Evolutionary conservation across 2,113 vertebrate genomes (phyloP), one percentile per base, ranked within the genome.

Genomic region (Alces alces): DNA sequence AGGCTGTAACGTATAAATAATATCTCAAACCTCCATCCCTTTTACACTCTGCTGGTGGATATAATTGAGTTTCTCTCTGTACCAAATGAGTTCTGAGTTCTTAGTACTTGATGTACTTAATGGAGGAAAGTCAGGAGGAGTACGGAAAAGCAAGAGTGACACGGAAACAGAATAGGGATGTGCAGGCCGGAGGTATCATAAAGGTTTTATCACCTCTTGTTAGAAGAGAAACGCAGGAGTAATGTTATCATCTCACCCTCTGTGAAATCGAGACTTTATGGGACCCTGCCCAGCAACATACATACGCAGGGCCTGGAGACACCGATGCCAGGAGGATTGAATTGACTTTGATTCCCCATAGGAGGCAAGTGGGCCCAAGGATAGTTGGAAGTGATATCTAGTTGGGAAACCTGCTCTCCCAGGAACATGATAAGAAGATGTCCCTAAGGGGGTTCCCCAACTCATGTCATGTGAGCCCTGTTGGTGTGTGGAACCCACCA

Each of bases 1-100:
- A 97, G 89, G 93, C 95, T 98, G 83, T 94, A 97, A 95, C 95
- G 88, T 95, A 96, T 89, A 95, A 98, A 98, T 96, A 95, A 95
- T 50, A 97, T 93, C 93, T 97, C 93, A 57, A 98, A 82, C 94
- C 61, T 87, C 92, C 86, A 70, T 97, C 89, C 45, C 97, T 95
- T 97, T 95, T 92, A 96, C 97, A 97, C 97, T 96, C 95, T 97
- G 91, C 83, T 96, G 84, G 88, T 95, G 97, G 94, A 92, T 93
- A 94, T 96, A 97, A 98, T 96, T 97, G 91, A 96, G 96, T 96
- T 98, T 97, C 93, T 95, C 89, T 93, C 89, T 57, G 58, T 43
- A 97, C 58, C 83, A 97, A 97, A 97, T 90, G 97, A 98, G 95
- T 95, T 97, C 58, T 11, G 55, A 90, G 96, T 96, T 84, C 95